A percentile compares a stretch with the other conserved stretches of the same genome.
Evolutionary conservation across 2,113 vertebrate species (phyloP).

Genomic region (Tragelaphus buxtoni): DNA sequence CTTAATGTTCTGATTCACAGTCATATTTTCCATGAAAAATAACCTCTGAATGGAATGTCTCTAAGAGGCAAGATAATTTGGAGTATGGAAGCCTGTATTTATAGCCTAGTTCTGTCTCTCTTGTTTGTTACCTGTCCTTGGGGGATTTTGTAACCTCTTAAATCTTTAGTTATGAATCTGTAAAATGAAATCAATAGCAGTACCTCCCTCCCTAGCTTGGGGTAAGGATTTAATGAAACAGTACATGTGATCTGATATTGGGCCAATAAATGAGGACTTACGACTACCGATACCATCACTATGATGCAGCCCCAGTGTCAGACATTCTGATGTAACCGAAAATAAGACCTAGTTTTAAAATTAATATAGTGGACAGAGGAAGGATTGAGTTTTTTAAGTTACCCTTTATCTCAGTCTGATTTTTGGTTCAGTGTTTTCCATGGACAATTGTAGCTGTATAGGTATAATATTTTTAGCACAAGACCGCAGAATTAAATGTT

Average conservation of each 20-base stretch:
- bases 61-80: not conserved
- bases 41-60: not conserved
- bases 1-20: not conserved
- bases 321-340: not conserved
- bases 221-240: not conserved
- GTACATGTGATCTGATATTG: not conserved
- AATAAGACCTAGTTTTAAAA: not conserved
- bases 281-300: not conserved
- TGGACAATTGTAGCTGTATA: not conserved
- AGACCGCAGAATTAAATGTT: slow-evolving; percentile 23
- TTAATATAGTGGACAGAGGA: not conserved
- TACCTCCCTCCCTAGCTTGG: not conserved
- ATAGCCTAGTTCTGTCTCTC: not conserved
- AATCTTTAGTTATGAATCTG: not conserved
- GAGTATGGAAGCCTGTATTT: not conserved
- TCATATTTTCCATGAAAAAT: not conserved
- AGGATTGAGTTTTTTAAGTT: not conserved
- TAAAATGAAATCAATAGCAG: not conserved
- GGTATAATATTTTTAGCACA: not conserved
- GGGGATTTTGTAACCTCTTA: not conserved
- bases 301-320: not conserved
- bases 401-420: not conserved
- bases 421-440: not conserved
- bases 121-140: not conserved
- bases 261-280: not conserved